Conservation (phyloP, 2,113 vertebrate genomes). For the Pao palembangensis region DNA sequence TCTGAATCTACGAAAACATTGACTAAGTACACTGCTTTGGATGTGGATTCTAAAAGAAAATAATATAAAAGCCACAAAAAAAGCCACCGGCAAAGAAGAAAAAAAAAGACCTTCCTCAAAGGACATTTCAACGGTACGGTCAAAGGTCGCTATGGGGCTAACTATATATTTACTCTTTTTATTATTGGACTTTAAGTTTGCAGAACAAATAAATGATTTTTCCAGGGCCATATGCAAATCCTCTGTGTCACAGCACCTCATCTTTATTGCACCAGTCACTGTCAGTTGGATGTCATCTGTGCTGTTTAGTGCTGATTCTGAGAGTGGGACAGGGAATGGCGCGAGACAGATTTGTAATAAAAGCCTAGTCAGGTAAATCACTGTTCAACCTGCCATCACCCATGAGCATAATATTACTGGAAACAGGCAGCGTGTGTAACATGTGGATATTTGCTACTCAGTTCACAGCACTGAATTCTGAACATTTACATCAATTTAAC, state of each 20-base stretch:
- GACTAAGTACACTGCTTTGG: slow-evolving; percentile 70
- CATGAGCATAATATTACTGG: slow-evolving; percentile 65
- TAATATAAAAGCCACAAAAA: slow-evolving; percentile 72
- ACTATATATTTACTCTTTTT: too few relatives aligned
- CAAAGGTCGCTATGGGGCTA: slow-evolving; percentile 41
- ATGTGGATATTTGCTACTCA: slow-evolving; percentile 64
- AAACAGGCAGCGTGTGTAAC: slow-evolving; percentile 67
- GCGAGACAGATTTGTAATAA: slow-evolving; percentile 69
- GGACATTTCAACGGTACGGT: slow-evolving; percentile 60
- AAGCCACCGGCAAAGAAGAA: slow-evolving; percentile 61
- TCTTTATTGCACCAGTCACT: slow-evolving; percentile 54
- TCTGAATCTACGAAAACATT: slow-evolving; percentile 68
- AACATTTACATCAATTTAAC: slow-evolving; percentile 52
- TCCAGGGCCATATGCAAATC: slow-evolving; percentile 28
- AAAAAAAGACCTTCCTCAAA: slow-evolving; percentile 46
- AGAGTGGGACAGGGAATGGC: slow-evolving; percentile 52
- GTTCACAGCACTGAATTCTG: slow-evolving; percentile 52
- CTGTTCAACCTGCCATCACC: slow-evolving; percentile 72
- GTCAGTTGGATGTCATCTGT: slow-evolving; percentile 45
- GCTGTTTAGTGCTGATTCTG: slow-evolving; percentile 48
- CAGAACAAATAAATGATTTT: slow-evolving; percentile 16
- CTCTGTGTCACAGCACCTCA: slow-evolving; percentile 45
- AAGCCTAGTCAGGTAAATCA: slow-evolving; percentile 69
- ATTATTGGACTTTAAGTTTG: neutral
- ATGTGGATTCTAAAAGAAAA: slow-evolving; percentile 71